Conservation (phyloP, 2,888 invertebrate genomes). For the Anoncus sp. region DNA sequence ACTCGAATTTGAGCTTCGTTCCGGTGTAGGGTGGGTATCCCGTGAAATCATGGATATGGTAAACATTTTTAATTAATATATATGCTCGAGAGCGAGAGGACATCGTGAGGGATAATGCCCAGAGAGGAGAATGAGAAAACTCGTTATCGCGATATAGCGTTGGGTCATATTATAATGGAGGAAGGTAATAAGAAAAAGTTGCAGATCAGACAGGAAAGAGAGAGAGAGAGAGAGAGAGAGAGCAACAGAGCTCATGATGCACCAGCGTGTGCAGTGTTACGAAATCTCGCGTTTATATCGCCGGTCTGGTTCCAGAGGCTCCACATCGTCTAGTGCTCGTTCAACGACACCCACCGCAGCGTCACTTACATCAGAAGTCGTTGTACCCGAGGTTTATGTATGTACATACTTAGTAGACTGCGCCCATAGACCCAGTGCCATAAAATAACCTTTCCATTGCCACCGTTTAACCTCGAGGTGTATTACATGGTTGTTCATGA, state of each 20-base stretch:
- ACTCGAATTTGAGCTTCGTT: neutral
- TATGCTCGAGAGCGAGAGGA: constrained; percentile 30
- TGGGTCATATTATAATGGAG: constrained; percentile 49
- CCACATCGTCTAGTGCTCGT: constrained; percentile 17
- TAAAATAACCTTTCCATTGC: neutral
- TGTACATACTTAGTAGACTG: neutral
- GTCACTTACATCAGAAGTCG: constrained; percentile 36
- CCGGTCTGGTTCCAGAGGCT: constrained; percentile 24
- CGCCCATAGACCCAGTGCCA: neutral
- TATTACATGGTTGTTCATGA: constrained; percentile 1
- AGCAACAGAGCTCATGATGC: constrained; percentile 22
- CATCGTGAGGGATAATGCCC: neutral
- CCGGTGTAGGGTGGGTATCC: neutral
- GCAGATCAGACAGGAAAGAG: constrained; percentile 3
- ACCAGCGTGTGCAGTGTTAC: constrained; percentile 14
- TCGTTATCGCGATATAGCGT: constrained; percentile 51
- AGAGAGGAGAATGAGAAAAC: constrained; percentile 36
- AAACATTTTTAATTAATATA: constrained; percentile 46
- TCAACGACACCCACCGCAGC: constrained; percentile 33
- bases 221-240: constrained; percentile 29
- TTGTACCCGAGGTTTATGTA: neutral
- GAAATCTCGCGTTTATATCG: constrained; percentile 21
- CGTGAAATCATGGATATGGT: constrained; percentile 20
- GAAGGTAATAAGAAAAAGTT: constrained; percentile 52
- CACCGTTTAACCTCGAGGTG: neutral